Base-by-base conservation (phyloP, 2,888 invertebrate genomes). In the Lordiphosa andalusiaca region DNA sequence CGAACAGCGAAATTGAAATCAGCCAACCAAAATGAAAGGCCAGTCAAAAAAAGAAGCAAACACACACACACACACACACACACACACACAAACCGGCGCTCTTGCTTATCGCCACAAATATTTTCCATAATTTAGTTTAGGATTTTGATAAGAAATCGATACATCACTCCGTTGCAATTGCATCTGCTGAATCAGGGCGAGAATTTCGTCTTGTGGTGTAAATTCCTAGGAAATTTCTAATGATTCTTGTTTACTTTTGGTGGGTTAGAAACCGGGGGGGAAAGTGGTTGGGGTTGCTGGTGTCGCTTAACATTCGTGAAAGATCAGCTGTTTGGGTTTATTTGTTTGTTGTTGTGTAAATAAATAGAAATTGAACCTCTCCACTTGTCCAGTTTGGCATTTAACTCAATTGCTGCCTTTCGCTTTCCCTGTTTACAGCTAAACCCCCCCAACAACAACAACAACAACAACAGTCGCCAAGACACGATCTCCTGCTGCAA, bases 11-110 rank as follows among this genome's bases (percentile, higher is more conserved):
- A 67, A 46, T 57, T 52, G 50, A 60, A 77, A 66, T 67, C 84
- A 73, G 56, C 84, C 84, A 77, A 77, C 84, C 76, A 77, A 81
- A 76, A 73, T 80, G 59, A 50, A 61, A 75, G 64, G 54, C 62
- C 59, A 66, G 58, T 48, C 53, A 41, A 41, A 58, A 61, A 48
- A 41, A 36, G 46, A 30, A 57, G 37, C 10, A 48, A 38, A 56
- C 38, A 58, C 16, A 48, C 40, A 56, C 38, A 58, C 16, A 58
- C 4, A 41, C 46, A 53, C 47, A 48, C 30, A 6, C 36, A 10
- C 35, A 6, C 5, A 37, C 12, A 44, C 13, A 44, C 5, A 41
- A 7, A 47, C 44, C 3, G 25, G 54, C 16, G 48, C 19, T 53
- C 23, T 44, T 10, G 52, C 30, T 46, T 60, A 62, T 60, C 53